Base-by-base conservation (phyloP, 2,113 vertebrate genomes). In the Ameiurus melas region DNA sequence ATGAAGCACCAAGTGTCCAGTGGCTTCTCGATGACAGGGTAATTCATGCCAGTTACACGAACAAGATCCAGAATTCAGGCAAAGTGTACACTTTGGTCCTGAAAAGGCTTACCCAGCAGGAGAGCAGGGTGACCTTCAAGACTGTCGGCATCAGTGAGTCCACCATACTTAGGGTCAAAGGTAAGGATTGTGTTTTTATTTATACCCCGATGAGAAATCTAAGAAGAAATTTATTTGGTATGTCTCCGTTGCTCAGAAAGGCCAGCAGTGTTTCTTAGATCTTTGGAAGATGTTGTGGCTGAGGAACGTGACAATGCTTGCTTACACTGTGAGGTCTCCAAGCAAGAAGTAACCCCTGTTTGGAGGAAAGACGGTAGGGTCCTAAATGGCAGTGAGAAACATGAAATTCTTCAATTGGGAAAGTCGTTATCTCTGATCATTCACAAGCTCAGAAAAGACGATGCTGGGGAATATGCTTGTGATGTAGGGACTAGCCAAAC, bases 391-490 rank as follows among this genome's bases (percentile, higher is more conserved):
- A 92, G 94, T 57, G 95, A 97, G 20, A 99, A 97, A 90, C 95
- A 96, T 12, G 95, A 99, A 90, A 91, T 97, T 87, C 92, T 95
- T 22, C 95, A 97, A 83, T 92, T 91, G 5, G 97, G 95, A 20
- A 97, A 96, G 89, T 95, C 92, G 0, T 92, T 96, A 70, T 92
- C 95, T 2, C 95, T 99, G 55, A 92, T 96, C 83, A 93, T 99
- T 89, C 97, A 92, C 1, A 93, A 95, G 30, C 95, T 99, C n/a
- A 94, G 89, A 60, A 97, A 95, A 79, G 90, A 95, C 0, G 97
- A 99, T 30, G 95, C 96, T 0, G 98, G 97, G 51, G 92, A 96
- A 8, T 99, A 99, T 90, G 96, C 92, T 9, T 99, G 98, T 90
- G 95, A 97, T 55, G 93, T 98, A 16, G 97, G 97, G 68, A 96